Evolutionary conservation across 2,113 vertebrate genomes (phyloP), one percentile per base, ranked within the genome.

Genomic region (Istiophorus platypterus): DNA sequence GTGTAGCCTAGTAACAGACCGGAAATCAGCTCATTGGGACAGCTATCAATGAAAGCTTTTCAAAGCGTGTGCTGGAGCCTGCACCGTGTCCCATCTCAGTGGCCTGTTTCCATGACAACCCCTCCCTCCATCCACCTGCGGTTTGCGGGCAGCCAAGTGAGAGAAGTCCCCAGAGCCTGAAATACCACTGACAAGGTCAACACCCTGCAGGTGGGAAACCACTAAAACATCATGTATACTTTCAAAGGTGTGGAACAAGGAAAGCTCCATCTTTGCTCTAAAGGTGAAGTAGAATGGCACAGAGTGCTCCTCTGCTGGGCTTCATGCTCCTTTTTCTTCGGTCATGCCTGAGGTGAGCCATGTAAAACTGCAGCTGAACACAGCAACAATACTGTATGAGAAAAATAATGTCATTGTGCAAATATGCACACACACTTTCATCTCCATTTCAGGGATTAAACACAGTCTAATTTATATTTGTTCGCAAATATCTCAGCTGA

Each of bases 71-170:
- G 66, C 72, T 67, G 56, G 76, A 88, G 88, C 81, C 77, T 72
- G 80, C 81, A 51, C 89, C 42, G 15, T 78, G 81, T 92, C 91
- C 87, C 85, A 81, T 93, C 85, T 86, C 65, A 42, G 85, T 74
- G 85, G 87, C 82, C 71, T 91, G 94, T 95, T 95, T 94, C 94
- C 91, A 88, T 91, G 87, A 91, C 93, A 95, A 94, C 94, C 80
- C 67, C 80, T 76, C 70, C 79, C 68, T 83, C 83, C 72, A 83
- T 85, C 91, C 86, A 92, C 90, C 88, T 93, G 88, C 76, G n/a
- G 85, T 79, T 79, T 80, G 85, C 87, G 87, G 87, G 80, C 86
- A 92, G 88, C 79, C 63, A 75, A 85, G 81, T 89, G 70, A 89
- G 63, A 89, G 78, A 85, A 76, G 84, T 90, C 91, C 88, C 85